Evolutionary conservation across 1,140 invertebrate species (phyloP).

Genomic region (Monomorium pharaonis): DNA sequence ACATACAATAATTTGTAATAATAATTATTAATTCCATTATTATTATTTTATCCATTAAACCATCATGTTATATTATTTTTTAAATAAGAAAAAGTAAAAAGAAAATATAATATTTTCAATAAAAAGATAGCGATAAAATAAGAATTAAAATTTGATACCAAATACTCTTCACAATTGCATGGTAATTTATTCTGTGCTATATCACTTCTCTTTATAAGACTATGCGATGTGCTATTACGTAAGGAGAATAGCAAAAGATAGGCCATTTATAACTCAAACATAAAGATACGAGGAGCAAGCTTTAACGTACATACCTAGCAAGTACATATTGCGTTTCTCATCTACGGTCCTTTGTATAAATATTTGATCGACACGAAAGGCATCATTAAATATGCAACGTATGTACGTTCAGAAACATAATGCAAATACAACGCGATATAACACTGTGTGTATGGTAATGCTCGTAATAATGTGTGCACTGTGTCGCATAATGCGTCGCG

Average conservation of each 20-base stretch:
- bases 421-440: constrained; percentile 15
- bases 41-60: background rate
- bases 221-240: background rate
- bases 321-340: constrained; percentile 12
- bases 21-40: background rate
- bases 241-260: background rate
- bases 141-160: background rate
- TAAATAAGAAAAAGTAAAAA: background rate
- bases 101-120: background rate
- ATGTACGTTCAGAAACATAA: constrained; percentile 36
- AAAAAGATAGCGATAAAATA: background rate
- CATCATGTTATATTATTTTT: background rate
- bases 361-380: constrained; percentile 53
- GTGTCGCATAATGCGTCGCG: constrained; percentile 38
- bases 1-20: background rate
- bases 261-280: constrained; percentile 27
- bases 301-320: constrained; percentile 14
- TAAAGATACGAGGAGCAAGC: background rate
- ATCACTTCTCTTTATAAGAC: background rate
- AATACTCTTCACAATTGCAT: background rate
- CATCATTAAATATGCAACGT: constrained; percentile 32
- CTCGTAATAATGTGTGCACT: constrained; percentile 47
- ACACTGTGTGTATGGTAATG: constrained; percentile 30
- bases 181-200: background rate
- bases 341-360: constrained; percentile 28